phyloP scores from a whole-genome alignment of 2,888 invertebrate genomes.

The Dryadula phaetusa region DNA sequence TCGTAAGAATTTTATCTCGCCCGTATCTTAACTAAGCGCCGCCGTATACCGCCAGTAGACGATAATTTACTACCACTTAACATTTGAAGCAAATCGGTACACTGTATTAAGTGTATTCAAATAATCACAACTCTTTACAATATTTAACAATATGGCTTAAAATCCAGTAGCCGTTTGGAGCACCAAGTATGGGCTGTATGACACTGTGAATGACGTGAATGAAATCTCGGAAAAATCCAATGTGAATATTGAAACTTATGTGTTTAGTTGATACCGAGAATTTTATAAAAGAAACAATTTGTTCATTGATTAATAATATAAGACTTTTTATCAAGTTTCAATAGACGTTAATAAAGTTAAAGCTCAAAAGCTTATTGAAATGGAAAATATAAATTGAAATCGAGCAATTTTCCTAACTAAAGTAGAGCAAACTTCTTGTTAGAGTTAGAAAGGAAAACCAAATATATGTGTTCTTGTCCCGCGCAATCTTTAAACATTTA shows the following conservation, averaged over 20 bases:
- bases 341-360: neutral
- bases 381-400: conserved; percentile 30
- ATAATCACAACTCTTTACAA: conserved; percentile 50
- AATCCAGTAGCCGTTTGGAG: neutral
- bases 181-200: neutral
- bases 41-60: conserved; percentile 41
- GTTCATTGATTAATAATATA: neutral
- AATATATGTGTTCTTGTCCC: conserved; percentile 54
- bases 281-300: neutral
- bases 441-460: conserved; percentile 54
- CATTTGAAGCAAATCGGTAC: conserved; percentile 54
- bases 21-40: conserved; percentile 41
- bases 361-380: conserved; percentile 43
- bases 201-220: neutral
- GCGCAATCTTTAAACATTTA: conserved; percentile 71
- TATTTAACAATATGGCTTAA: conserved; percentile 3
- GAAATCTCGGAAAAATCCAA: neutral
- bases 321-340: neutral
- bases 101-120: conserved; percentile 55
- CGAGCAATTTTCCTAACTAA: conserved; percentile 32
- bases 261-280: neutral
- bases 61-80: conserved; percentile 59
- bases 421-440: conserved; percentile 58
- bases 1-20: conserved; percentile 43
- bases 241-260: neutral